Base-by-base conservation (phyloP, 2,797 vertebrate species). In the Cyprinodon diabolis region DNA sequence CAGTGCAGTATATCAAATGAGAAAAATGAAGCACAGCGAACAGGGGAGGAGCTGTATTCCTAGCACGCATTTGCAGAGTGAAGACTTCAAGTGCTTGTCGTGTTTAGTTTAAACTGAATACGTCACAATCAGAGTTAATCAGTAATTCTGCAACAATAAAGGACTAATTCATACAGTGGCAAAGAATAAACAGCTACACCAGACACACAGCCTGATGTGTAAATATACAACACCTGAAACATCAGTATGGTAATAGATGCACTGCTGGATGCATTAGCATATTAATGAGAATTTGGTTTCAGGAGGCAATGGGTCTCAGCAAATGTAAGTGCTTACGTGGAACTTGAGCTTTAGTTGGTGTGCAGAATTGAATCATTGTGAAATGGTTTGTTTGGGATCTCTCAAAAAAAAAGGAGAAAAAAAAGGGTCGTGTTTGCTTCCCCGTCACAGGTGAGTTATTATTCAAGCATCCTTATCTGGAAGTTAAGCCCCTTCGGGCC, bases 271-370 rank as follows among this genome's bases (percentile, higher is more conserved):
- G 49, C 54, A 91, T 87, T 88, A 78, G 65, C 89, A 91, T 88
- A 84, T 79, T 89, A 71, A 92, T 90, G 87, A 76, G 79, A 84
- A 86, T 81, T 47, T 74, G 25, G 48, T 72, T 72, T 79, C 13
- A 14, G 68, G 76, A 23, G 45, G 72, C 65, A 63, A 73, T 48
- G 77, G 43, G 48, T 54, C 6, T 40, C n/a, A 52, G 43, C 71
- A 23, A 30, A 68, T 57, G 43, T 40, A 21, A 62, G 56, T 10
- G 13, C 37, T 77, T 23, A 51, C 15, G 8, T 54, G 25, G 69
- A 67, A 76, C 17, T 48, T 63, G 37, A 57, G 48, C 54, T 66
- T 66, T 37, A 71, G 58, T 68, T 47, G 65, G 17, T 51, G 43
- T 63, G 76, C 37, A 65, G 68, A 73, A 43, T 78, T 55, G 55